phyloP scores from a whole-genome alignment of 2,888 invertebrate species.

The Diarsia mendica region DNA sequence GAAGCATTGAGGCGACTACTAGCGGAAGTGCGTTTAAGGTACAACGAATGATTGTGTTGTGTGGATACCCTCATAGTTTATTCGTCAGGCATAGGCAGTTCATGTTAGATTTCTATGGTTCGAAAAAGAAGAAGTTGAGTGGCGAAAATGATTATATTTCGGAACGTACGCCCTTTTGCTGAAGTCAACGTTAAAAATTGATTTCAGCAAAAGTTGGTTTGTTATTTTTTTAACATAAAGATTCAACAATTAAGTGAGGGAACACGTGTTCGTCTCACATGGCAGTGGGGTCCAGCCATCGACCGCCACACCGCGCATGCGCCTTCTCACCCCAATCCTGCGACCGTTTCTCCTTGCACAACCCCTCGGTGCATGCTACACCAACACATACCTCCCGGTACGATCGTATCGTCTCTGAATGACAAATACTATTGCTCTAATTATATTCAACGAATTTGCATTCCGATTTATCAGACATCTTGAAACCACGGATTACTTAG shows the following conservation, averaged over 20 bases:
- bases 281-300: constrained; percentile 76
- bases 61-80: constrained; percentile 55
- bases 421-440: constrained; percentile 52
- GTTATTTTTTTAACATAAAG: constrained; percentile 13
- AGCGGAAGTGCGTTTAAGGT: constrained; percentile 79
- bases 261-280: constrained; percentile 86
- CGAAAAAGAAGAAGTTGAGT: not conserved
- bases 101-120: constrained; percentile 15
- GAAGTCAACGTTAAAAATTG: not conserved
- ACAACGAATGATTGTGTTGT: constrained; percentile 64
- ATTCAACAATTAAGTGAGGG: constrained; percentile 52
- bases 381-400: constrained; percentile 53
- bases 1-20: constrained; percentile 76
- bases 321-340: constrained; percentile 76
- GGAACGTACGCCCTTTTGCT: not conserved
- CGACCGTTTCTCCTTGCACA: constrained; percentile 72
- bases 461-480: constrained; percentile 1
- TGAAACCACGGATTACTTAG: not conserved
- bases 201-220: not conserved
- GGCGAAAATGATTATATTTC: constrained; percentile 5
- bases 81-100: constrained; percentile 44
- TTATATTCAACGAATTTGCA: constrained; percentile 42
- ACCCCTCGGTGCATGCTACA: constrained; percentile 76
- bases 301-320: constrained; percentile 84
- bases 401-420: constrained; percentile 52